Percentiles rank a stretch among this genome's conserved stretches.
These are phyloP conservation scores for Enteromius afrohamiltoni DNA, from an alignment of 2,797 vertebrate species.

Conservation along the genomic window DNA sequence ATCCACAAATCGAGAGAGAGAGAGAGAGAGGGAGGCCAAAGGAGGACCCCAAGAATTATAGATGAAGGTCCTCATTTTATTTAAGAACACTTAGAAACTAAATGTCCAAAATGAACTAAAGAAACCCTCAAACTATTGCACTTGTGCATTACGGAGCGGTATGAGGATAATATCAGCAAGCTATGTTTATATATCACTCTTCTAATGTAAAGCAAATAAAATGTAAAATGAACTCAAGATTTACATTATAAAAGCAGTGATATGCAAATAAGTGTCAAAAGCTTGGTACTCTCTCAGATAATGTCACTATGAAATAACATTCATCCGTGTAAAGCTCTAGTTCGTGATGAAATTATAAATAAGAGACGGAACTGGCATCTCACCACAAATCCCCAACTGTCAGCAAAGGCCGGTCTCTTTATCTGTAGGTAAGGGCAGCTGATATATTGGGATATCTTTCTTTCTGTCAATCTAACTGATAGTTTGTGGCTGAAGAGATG, in stretches of 20 bases:
- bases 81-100: background rate
- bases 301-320: slow-evolving; percentile 11
- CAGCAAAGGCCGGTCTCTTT: background rate
- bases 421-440: slow-evolving; percentile 6
- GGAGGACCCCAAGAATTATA: background rate
- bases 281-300: slow-evolving; percentile 6
- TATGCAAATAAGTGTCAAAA: background rate
- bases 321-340: background rate
- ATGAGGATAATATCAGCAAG: background rate
- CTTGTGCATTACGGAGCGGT: background rate
- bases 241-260: background rate
- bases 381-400: background rate
- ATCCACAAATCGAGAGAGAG: too few species aligned
- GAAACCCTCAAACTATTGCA: background rate
- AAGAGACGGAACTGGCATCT: slow-evolving; percentile 1
- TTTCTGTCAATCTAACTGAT: slow-evolving; percentile 41
- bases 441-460: slow-evolving; percentile 37
- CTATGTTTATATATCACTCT: background rate
- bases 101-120: slow-evolving; percentile 1
- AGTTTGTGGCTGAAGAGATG: slow-evolving; percentile 32
- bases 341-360: slow-evolving; percentile 12
- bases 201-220: slow-evolving; percentile 16
- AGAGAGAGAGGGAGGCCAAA: too few species aligned
- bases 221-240: background rate
- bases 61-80: background rate